Base-by-base conservation (phyloP, 2,113 vertebrate species). In the Tupaia tana region DNA sequence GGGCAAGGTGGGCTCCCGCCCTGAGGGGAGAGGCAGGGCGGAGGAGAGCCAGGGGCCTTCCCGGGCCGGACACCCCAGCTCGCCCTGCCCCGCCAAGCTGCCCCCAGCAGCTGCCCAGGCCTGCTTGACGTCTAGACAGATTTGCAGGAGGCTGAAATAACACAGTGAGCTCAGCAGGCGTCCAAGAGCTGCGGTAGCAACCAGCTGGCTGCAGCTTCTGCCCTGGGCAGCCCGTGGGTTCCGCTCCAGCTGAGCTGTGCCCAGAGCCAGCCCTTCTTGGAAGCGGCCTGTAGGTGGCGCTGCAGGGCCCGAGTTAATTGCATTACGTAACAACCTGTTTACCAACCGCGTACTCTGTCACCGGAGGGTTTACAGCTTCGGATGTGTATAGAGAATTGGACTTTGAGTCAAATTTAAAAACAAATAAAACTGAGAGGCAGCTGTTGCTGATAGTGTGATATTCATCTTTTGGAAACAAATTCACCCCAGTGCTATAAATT, bases 201-300 rank as follows among this genome's bases (percentile, higher is more conserved):
- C 94, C 87, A 80, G 69, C 95, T 91, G 82, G 66, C 92, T 93
- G 77, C 81, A 64, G 16, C 90, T n/a, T 93, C 85, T 93, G 74
- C 80, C 94, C 43, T n/a, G 84, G 90, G 88, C 80, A 77, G 89
- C 78, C 43, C 3, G 43, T 43, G 43, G 43, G 43, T 94, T 95
- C 77, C 10, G 11, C 4, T 16, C 54, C 56, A 0, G 43, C 58
- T 31, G 27, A 87, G 74, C 59, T 25, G n/a, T 27, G 29, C 82
- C 84, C 81, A 69, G 31, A 83, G 15, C 63, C 56, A 24, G 71
- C n/a, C 31, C 91, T 95, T 73, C 94, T 43, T 29, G 8, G 6
- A 7, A 82, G 67, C 22, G 69, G 96, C 97, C 98, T 98, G 98
- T 97, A 98, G 98, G 97, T 98, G 98, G 98, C 98, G 98, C 97